These are phyloP conservation scores for Calameuta idolon DNA, from an alignment of 2,888 invertebrate species.

Conservation along the genomic window DNA sequence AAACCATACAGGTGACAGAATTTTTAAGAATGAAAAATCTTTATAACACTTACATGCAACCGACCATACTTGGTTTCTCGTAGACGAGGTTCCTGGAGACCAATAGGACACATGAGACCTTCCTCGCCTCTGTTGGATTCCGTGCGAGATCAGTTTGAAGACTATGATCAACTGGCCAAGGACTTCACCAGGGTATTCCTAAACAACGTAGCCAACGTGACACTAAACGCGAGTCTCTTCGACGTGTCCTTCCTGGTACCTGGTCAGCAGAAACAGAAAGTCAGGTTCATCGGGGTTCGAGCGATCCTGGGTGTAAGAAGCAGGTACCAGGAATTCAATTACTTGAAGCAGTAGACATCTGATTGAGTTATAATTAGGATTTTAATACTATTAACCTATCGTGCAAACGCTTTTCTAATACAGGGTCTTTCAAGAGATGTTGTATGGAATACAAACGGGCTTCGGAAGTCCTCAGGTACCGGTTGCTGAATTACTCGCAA, in stretches of 20 bases:
- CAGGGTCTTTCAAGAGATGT: constrained; percentile 93
- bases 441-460: constrained; percentile 93
- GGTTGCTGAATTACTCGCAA: constrained; percentile 86
- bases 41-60: not conserved
- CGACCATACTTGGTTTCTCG: constrained; percentile 15
- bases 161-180: constrained; percentile 92
- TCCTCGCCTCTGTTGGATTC: constrained; percentile 93
- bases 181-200: constrained; percentile 92
- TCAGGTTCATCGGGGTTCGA: constrained; percentile 89
- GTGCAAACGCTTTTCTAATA: constrained; percentile 31
- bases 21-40: not conserved
- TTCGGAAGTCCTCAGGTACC: constrained; percentile 95
- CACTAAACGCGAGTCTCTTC: constrained; percentile 85
- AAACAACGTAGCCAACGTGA: constrained; percentile 83
- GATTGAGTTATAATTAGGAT: not conserved
- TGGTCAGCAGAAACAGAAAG: constrained; percentile 92
- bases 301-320: constrained; percentile 93
- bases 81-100: constrained; percentile 88
- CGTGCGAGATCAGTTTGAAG: constrained; percentile 93
- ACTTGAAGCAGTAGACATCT: not conserved
- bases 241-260: constrained; percentile 89
- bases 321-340: constrained; percentile 69
- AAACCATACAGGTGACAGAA: constrained; percentile 81
- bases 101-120: constrained; percentile 94
- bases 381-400: not conserved